Conservation (phyloP, 2,797 vertebrate genomes). For the Pterois miles region DNA sequence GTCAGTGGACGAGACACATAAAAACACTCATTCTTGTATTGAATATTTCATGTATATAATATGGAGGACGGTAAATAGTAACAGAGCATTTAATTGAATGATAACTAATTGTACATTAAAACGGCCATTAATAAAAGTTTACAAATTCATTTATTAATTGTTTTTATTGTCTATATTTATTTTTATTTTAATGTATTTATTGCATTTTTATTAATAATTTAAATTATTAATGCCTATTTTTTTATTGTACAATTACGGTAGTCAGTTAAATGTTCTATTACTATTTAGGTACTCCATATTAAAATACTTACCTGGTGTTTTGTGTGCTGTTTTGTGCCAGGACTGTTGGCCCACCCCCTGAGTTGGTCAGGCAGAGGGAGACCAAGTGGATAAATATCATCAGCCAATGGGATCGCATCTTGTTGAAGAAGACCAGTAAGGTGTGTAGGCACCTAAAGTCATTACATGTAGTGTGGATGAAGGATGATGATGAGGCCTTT, state of each 20-base stretch:
- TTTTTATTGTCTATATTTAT: too few relatives aligned
- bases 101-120: too few relatives aligned
- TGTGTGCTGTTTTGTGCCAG: constrained; percentile 53
- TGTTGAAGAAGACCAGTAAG: constrained; percentile 86
- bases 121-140: too few relatives aligned
- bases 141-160: too few relatives aligned
- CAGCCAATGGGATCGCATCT: constrained; percentile 86
- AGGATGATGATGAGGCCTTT: background rate
- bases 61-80: too few relatives aligned
- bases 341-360: constrained; percentile 81
- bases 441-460: constrained; percentile 65
- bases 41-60: background rate
- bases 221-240: too few relatives aligned
- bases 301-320: constrained; percentile 20
- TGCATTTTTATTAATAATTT: too few relatives aligned
- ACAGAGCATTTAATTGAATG: too few relatives aligned
- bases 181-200: too few relatives aligned
- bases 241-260: too few relatives aligned
- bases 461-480: background rate
- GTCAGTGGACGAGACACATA: background rate
- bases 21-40: background rate
- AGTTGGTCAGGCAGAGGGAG: constrained; percentile 88
- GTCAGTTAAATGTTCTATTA: too few relatives aligned
- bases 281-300: too few relatives aligned
- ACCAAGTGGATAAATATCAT: constrained; percentile 91